Evolutionary conservation across 2,888 invertebrate genomes (phyloP).

Genomic region (Opisthograptis luteolata): DNA sequence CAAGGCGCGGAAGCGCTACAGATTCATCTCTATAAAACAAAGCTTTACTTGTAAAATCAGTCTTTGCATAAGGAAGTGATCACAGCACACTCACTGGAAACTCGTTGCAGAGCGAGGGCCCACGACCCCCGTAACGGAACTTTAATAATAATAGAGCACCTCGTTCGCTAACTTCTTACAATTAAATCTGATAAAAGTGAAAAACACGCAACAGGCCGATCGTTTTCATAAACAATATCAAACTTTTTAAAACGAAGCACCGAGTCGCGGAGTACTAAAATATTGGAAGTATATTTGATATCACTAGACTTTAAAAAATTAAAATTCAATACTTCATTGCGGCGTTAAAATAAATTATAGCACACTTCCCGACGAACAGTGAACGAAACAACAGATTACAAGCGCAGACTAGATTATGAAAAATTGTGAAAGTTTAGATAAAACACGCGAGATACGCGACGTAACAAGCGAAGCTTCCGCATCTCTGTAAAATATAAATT

Average conservation of each 20-base stretch:
- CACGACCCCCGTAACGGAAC: constrained; percentile 73
- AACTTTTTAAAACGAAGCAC: constrained; percentile 46
- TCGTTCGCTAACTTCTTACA: constrained; percentile 74
- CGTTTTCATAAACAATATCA: constrained; percentile 62
- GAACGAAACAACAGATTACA: constrained; percentile 64
- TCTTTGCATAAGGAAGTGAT: constrained; percentile 84
- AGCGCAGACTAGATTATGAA: constrained; percentile 75
- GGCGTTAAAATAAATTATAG: constrained; percentile 51
- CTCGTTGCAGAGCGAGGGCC: constrained; percentile 78
- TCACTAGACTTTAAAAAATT: constrained; percentile 49
- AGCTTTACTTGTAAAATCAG: constrained; percentile 82
- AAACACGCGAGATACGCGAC: constrained; percentile 45
- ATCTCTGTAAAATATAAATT: constrained; percentile 56
- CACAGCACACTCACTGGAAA: constrained; percentile 83
- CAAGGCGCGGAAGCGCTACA: constrained; percentile 53
- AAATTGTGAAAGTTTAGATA: constrained; percentile 59
- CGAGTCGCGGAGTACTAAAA: constrained; percentile 43
- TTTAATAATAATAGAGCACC: constrained; percentile 79
- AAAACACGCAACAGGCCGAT: constrained; percentile 68
- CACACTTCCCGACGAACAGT: constrained; percentile 46
- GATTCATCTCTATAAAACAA: constrained; percentile 71
- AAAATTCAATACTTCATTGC: constrained; percentile 49
- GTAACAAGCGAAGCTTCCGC: constrained; percentile 50
- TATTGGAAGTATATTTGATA: constrained; percentile 60
- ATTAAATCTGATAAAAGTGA: constrained; percentile 61